Evolutionary conservation across 2,888 invertebrate genomes (phyloP).

Genomic region (Morinoia aosen): DNA sequence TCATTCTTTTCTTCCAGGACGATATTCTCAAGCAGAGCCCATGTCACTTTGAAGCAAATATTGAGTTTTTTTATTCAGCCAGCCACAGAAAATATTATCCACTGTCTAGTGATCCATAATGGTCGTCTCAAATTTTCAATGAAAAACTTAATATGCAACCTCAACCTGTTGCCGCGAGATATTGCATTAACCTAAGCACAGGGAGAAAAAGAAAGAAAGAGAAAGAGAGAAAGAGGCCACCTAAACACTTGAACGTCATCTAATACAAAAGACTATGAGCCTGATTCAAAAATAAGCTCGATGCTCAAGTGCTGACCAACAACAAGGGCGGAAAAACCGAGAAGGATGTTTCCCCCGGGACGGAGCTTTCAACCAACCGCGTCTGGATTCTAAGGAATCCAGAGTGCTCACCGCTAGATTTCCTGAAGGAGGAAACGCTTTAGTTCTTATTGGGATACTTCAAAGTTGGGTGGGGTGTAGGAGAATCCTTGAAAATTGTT

Average conservation of each 20-base stretch:
- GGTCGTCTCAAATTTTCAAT: too few relatives aligned
- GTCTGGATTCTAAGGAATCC: neutral
- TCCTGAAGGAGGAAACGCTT: neutral
- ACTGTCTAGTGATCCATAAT: too few relatives aligned
- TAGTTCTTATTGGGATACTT: neutral
- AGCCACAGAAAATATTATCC: neutral
- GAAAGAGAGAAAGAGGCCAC: too few relatives aligned
- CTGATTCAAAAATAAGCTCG: neutral
- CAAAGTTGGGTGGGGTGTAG: neutral
- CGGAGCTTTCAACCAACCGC: neutral
- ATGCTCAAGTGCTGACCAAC: neutral
- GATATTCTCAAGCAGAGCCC: too few relatives aligned
- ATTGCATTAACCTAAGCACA: too few relatives aligned
- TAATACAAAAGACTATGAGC: neutral
- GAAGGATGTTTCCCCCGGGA: neutral
- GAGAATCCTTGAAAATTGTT: neutral
- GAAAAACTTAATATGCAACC: too few relatives aligned
- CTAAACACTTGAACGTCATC: neutral
- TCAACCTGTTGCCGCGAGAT: too few relatives aligned
- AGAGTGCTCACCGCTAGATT: neutral
- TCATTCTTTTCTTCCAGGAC: too few relatives aligned
- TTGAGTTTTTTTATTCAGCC: neutral
- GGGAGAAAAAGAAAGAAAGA: too few relatives aligned
- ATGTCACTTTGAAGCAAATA: neutral
- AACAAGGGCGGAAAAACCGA: neutral